phyloP scores from a whole-genome alignment of 2,113 vertebrate species.

The Apeltes quadracus region DNA sequence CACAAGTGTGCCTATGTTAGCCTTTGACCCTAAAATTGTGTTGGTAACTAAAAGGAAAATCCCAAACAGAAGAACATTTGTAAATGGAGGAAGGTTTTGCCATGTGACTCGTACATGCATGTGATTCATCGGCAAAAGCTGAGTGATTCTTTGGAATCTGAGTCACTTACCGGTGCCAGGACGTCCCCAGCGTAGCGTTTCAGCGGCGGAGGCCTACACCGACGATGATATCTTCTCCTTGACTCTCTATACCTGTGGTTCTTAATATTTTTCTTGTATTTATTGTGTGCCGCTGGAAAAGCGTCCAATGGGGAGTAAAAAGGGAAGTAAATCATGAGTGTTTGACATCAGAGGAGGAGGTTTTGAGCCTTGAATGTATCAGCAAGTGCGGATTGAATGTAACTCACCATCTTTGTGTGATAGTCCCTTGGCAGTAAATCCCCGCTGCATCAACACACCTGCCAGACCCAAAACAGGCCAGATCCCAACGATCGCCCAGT shows the following conservation, averaged over 20 bases:
- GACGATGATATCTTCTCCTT: constrained; percentile 68
- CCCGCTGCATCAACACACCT: constrained; percentile 85
- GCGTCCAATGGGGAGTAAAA: not conserved
- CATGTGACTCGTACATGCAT: not conserved
- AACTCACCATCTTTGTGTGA: constrained; percentile 81
- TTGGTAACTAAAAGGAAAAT: not conserved
- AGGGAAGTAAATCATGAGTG: not conserved
- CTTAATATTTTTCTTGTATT: constrained; percentile 77
- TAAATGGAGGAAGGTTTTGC: not conserved
- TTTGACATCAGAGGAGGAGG: not conserved
- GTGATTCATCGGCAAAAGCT: constrained; percentile 8
- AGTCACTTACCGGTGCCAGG: constrained; percentile 82
- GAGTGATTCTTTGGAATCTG: not conserved
- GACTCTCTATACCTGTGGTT: constrained; percentile 78
- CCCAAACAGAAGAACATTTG: not conserved
- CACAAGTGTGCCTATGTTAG: not conserved
- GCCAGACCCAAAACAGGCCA: constrained; percentile 81
- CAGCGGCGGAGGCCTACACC: constrained; percentile 72
- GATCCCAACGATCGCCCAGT: constrained; percentile 84
- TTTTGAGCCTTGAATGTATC: constrained; percentile 2
- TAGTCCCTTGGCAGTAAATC: constrained; percentile 80
- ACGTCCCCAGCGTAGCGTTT: constrained; percentile 84
- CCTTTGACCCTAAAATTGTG: too few species aligned
- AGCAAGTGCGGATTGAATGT: not conserved
- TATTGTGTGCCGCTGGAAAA: constrained; percentile 66